phyloP scores from a whole-genome alignment of 1,140 invertebrate genomes.

The Tyrophagus putrescentiae region DNA sequence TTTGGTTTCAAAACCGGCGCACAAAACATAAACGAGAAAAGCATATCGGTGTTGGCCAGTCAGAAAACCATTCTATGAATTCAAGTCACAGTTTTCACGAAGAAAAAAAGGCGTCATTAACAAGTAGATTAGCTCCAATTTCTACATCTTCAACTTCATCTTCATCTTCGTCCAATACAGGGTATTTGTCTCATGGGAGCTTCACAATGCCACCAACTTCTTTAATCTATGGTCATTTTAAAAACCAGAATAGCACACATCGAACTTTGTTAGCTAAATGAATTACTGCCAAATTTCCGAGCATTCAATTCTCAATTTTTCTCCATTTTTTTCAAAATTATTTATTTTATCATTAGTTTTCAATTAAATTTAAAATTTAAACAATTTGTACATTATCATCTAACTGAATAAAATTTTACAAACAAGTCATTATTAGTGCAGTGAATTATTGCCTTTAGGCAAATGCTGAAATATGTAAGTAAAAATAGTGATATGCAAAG shows the following conservation, averaged over 20 bases:
- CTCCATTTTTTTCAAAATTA: neutral
- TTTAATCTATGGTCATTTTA: neutral
- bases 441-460: too few relatives aligned
- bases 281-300: neutral
- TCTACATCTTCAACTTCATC: constrained; percentile 10
- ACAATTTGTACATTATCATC: neutral
- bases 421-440: too few relatives aligned
- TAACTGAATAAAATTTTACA: neutral
- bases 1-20: constrained; percentile 85
- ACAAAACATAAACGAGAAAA: constrained; percentile 47
- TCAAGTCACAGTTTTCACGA: neutral
- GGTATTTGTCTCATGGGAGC: neutral
- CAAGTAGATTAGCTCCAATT: neutral
- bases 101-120: neutral
- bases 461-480: neutral
- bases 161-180: neutral
- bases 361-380: neutral
- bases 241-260: neutral
- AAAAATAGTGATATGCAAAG: too few relatives aligned
- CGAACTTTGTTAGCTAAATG: constrained; percentile 4
- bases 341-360: constrained; percentile 4
- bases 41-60: constrained; percentile 2
- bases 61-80: neutral
- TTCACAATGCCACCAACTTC: neutral
- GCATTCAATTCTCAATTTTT: neutral